These are phyloP conservation scores for Otus sunia DNA, from an alignment of 2,113 vertebrate genomes.

Conservation along the genomic window DNA sequence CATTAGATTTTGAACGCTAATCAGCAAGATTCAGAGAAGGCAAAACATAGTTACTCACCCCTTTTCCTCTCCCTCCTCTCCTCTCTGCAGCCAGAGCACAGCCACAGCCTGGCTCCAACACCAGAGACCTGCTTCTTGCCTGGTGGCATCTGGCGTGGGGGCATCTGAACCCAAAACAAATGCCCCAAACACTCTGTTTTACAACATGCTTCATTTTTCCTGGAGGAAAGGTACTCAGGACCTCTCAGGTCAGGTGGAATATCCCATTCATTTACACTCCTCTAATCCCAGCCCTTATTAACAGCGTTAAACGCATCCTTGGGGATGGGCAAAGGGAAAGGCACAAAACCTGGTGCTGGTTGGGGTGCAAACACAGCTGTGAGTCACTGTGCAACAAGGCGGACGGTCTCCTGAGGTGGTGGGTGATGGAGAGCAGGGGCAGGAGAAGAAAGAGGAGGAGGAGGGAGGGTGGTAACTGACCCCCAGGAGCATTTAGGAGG, in stretches of 20 bases:
- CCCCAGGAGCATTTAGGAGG: not conserved
- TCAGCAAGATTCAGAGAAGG: not conserved
- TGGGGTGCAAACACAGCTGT: not conserved
- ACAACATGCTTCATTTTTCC: not conserved
- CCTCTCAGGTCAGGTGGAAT: not conserved
- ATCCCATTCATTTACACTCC: not conserved
- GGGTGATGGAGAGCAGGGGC: not conserved
- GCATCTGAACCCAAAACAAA: not conserved
- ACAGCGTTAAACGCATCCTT: not conserved
- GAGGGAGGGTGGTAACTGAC: not conserved
- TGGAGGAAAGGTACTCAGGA: not conserved
- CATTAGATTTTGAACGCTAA: not conserved
- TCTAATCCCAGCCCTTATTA: not conserved
- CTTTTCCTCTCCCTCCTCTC: not conserved
- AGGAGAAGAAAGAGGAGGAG: not conserved
- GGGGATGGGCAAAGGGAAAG: not conserved
- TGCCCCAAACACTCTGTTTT: not conserved
- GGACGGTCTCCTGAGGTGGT: not conserved
- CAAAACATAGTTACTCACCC: fast-evolving
- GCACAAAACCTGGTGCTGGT: not conserved
- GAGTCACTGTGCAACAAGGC: not conserved
- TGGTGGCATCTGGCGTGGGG: not conserved
- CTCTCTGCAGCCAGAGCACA: not conserved
- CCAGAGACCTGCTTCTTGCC: not conserved
- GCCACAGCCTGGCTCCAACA: not conserved